Evolutionary conservation across 2,113 vertebrate genomes (phyloP), one percentile per base, ranked within the genome.

Genomic region (Poecilia latipinna): DNA sequence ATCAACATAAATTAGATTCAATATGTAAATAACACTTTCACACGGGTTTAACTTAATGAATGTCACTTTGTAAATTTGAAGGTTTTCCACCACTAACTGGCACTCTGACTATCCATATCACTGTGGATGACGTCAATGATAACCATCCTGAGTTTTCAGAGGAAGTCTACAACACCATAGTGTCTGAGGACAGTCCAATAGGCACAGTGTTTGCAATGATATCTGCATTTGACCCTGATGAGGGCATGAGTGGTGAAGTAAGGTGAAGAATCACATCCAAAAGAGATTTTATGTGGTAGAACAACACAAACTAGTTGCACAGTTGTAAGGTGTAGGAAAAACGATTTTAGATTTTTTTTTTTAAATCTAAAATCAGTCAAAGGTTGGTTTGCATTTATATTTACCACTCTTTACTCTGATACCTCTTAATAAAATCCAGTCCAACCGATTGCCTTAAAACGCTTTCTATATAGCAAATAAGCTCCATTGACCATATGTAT

Each of bases 111-210:
- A 12, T 95, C 13, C 68, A 85, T 8, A 66, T 95, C 48, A n/a
- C 91, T 8, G 93, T 95, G 78, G 91, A 94, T 24, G 94, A 95
- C 69, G 31, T 91, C n/a, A 95, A 95, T 75, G 94, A 95, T 77
- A 95, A 95, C 57, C 60, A 6, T 39, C 94, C 94, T 51, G 37
- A 88, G 63, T 94, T 95, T 85, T 70, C 71, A 13, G 82, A 89
- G 37, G 83, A 91, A 2, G 44, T 75, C 37, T 90, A 92, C 72
- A 87, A 75, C 77, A 91, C 89, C 62, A 89, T 88, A 29, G 88
- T 95, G 33, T 82, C 74, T 48, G 94, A 95, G 88, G 92, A 93
- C 80, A 87, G 85, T 67, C 86, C 88, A 39, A 17, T 74, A 15
- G 93, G 92, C 63, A 93, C 90, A 2, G 83, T 89, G 51, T 91